These are phyloP conservation scores for Ceratosolen fusciceps DNA, from an alignment of 1,140 invertebrate species.

Conservation along the genomic window DNA sequence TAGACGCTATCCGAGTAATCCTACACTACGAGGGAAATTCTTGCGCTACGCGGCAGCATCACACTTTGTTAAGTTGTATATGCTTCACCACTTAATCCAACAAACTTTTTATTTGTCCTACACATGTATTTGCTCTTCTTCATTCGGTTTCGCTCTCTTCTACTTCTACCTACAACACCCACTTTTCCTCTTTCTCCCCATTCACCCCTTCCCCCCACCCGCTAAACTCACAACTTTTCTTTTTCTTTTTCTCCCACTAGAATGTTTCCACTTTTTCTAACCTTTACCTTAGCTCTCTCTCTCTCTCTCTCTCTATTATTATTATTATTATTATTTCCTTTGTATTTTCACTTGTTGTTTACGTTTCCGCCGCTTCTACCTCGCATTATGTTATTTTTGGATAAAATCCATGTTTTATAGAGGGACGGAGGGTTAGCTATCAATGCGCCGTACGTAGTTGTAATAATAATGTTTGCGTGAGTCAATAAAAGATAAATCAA, in stretches of 20 bases:
- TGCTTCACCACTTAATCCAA: neutral
- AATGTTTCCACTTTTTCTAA: neutral
- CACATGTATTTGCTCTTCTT: neutral
- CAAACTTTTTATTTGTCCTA: neutral
- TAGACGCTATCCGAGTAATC: neutral
- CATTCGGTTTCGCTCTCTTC: neutral
- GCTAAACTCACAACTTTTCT: neutral
- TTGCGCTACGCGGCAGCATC: neutral
- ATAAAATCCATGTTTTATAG: neutral
- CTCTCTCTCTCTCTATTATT: neutral
- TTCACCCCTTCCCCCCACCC: neutral
- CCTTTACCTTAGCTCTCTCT: neutral
- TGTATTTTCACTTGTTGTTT: neutral
- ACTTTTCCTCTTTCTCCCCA: neutral
- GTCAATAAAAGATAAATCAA: no score
- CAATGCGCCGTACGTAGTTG: neutral
- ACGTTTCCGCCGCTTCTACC: neutral
- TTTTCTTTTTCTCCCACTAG: no score
- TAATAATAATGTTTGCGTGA: no score
- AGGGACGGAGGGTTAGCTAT: no score
- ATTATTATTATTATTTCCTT: neutral
- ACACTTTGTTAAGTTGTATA: neutral
- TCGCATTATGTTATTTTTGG: neutral
- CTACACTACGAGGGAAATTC: neutral
- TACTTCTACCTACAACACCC: neutral